A percentile compares a stretch with the other conserved stretches of the same genome.
Evolutionary conservation across 2,797 vertebrate species (phyloP).

Genomic region (Dicrostonyx torquatus): DNA sequence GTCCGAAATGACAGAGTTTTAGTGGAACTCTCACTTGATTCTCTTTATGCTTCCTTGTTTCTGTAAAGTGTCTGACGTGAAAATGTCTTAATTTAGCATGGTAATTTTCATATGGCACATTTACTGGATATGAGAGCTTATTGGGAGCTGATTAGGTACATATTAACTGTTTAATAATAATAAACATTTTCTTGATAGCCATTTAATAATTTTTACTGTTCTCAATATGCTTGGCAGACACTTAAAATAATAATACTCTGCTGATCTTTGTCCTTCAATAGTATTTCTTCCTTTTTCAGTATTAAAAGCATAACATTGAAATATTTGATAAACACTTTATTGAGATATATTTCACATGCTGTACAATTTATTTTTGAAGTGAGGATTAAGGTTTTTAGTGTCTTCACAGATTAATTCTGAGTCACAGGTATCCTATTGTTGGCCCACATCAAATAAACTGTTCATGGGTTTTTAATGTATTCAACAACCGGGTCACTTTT

Average conservation of each 20-base stretch:
- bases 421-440: background rate
- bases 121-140: background rate
- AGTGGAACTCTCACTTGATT: conserved; percentile 55
- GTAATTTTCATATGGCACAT: conserved; percentile 22
- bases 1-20: background rate
- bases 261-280: conserved; percentile 31
- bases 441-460: background rate
- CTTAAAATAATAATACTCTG: background rate
- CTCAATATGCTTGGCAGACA: background rate
- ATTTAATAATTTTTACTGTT: conserved; percentile 24
- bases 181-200: conserved; percentile 7
- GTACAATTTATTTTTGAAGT: background rate
- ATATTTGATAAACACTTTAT: conserved; percentile 50
- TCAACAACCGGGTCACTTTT: background rate
- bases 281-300: conserved; percentile 40
- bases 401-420: background rate
- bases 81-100: conserved; percentile 27
- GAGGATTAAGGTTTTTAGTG: background rate
- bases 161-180: conserved; percentile 39
- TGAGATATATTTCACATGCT: background rate
- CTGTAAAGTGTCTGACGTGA: conserved; percentile 36
- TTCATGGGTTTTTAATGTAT: background rate
- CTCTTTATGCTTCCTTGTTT: background rate
- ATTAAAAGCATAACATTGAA: background rate
- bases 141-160: conserved; percentile 26